phyloP scores from a whole-genome alignment of 2,888 invertebrate species.

The Steinernema carpocapsae region DNA sequence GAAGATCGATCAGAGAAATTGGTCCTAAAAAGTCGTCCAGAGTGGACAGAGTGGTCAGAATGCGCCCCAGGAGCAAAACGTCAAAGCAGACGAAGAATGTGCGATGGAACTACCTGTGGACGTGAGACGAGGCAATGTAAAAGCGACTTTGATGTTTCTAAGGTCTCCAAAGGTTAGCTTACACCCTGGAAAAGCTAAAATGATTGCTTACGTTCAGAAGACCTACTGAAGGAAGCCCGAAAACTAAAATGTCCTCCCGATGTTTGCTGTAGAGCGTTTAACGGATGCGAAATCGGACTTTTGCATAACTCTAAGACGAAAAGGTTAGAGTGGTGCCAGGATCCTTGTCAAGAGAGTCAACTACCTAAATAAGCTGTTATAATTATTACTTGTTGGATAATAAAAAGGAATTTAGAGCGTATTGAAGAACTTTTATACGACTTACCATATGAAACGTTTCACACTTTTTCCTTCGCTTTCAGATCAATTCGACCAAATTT shows the following conservation, averaged over 20 bases:
- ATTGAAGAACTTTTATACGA: too few species aligned
- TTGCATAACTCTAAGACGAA: conserved; percentile 54
- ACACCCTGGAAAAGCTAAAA: neutral
- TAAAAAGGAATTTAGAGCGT: neutral
- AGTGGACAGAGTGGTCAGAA: conserved; percentile 50
- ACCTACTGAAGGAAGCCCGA: conserved; percentile 49
- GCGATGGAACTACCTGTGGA: conserved; percentile 47
- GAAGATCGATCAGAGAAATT: neutral
- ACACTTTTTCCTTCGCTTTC: too few species aligned
- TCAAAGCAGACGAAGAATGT: conserved; percentile 42
- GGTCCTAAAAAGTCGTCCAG: conserved; percentile 19
- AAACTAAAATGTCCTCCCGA: conserved; percentile 51
- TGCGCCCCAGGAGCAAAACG: conserved; percentile 27
- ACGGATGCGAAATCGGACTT: conserved; percentile 54
- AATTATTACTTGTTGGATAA: neutral
- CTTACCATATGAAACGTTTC: too few species aligned
- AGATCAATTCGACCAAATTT: too few species aligned
- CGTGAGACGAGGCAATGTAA: conserved; percentile 40
- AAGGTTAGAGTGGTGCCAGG: conserved; percentile 61
- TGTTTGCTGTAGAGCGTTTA: conserved; percentile 60
- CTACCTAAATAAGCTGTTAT: conserved; percentile 20
- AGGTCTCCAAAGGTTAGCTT: conserved; percentile 12
- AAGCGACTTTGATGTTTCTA: neutral
- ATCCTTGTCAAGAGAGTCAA: conserved; percentile 49
- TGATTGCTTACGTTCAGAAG: conserved; percentile 37